phyloP scores from a whole-genome alignment of 2,888 invertebrate genomes.

The Dexiosoma caninum region DNA sequence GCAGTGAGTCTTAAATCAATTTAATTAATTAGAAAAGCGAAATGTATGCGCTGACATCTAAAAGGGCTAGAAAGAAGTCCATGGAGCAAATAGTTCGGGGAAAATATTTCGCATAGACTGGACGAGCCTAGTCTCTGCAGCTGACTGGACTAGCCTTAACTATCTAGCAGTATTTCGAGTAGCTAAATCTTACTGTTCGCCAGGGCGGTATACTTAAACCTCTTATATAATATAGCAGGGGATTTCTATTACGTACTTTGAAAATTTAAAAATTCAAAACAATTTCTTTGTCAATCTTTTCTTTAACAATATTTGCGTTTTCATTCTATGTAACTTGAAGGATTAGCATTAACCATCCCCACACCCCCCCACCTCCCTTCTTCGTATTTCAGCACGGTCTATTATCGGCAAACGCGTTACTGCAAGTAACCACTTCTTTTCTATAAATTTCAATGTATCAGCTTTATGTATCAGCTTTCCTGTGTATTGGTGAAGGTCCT shows the following conservation, averaged over 20 bases:
- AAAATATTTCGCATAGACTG: too few relatives aligned
- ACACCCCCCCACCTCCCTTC: neutral
- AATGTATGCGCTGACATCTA: too few relatives aligned
- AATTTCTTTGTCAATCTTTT: neutral
- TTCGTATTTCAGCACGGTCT: neutral
- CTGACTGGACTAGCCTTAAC: too few relatives aligned
- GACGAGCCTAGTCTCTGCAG: too few relatives aligned
- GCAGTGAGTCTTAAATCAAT: too few relatives aligned
- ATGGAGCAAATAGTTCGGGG: too few relatives aligned
- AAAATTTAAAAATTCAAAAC: neutral
- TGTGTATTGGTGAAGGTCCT: constrained; percentile 42
- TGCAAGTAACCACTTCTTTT: constrained; percentile 42
- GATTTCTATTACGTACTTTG: neutral
- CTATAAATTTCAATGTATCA: constrained; percentile 9
- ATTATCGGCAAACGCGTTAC: constrained; percentile 5
- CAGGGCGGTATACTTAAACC: too few relatives aligned
- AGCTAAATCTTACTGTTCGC: too few relatives aligned
- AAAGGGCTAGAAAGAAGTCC: too few relatives aligned
- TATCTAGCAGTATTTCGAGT: too few relatives aligned
- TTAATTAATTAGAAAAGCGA: too few relatives aligned
- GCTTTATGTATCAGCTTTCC: neutral
- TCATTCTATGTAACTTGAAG: constrained; percentile 17
- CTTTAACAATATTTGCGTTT: neutral
- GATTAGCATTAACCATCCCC: too few relatives aligned
- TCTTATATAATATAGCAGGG: neutral